Conservation (phyloP, 1,140 invertebrate genomes). For the Tenebrio molitor region DNA sequence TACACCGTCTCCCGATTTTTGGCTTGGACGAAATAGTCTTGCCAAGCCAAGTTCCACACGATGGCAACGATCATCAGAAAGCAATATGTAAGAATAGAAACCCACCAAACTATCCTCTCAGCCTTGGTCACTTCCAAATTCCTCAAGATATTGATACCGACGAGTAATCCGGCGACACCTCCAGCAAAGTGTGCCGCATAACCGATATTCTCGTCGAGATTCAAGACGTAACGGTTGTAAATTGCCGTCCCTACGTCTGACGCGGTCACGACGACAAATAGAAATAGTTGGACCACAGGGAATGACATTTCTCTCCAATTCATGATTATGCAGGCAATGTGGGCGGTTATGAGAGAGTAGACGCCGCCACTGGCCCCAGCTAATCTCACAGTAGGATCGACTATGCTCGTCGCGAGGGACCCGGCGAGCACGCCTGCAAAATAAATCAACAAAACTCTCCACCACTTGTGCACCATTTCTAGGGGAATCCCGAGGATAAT, state of each 20-base stretch:
- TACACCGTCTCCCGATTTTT: not conserved
- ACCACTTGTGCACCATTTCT: slow-evolving; percentile 96
- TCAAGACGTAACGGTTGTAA: slow-evolving; percentile 81
- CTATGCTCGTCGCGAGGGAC: slow-evolving; percentile 88
- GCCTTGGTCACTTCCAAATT: slow-evolving; percentile 89
- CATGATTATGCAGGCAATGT: slow-evolving; percentile 94
- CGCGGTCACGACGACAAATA: slow-evolving; percentile 79
- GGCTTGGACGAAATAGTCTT: slow-evolving; percentile 7
- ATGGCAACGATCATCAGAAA: slow-evolving; percentile 76
- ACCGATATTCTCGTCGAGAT: slow-evolving; percentile 78
- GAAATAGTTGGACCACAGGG: slow-evolving; percentile 81
- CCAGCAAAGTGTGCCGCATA: slow-evolving; percentile 93
- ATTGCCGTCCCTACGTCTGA: slow-evolving; percentile 81
- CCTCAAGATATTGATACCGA: slow-evolving; percentile 91
- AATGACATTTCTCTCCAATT: slow-evolving; percentile 96
- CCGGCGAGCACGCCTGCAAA: slow-evolving; percentile 86
- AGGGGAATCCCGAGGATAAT: slow-evolving; percentile 91
- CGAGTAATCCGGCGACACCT: slow-evolving; percentile 83
- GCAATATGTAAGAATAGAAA: slow-evolving; percentile 81
- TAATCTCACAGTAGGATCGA: slow-evolving; percentile 87
- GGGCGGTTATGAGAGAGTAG: slow-evolving; percentile 95
- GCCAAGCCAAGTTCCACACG: slow-evolving; percentile 45
- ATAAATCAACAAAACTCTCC: slow-evolving; percentile 87
- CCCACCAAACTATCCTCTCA: slow-evolving; percentile 90
- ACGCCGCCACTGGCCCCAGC: slow-evolving; percentile 97